Percentiles rank a stretch among this genome's conserved stretches.
Conservation (phyloP, 1,140 invertebrate species). For the Formica exsecta region DNA sequence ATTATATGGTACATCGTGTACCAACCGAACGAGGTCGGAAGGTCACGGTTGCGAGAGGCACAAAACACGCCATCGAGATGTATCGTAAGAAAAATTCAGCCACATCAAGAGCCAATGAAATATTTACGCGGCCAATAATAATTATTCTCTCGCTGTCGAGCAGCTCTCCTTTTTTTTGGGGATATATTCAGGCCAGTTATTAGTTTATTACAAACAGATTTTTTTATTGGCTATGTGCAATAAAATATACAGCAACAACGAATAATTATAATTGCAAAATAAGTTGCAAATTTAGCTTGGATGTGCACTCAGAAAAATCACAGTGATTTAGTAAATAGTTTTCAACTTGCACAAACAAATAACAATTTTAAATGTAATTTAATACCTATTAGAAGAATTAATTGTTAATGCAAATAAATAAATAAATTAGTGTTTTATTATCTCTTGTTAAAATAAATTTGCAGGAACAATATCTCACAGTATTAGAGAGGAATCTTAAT, state of each 20-base stretch:
- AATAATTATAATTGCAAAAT: neutral
- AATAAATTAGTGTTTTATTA: too few relatives aligned
- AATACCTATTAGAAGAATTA: too few relatives aligned
- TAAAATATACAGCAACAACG: neutral
- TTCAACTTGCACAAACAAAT: too few relatives aligned
- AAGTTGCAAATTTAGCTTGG: neutral
- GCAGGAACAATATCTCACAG: too few relatives aligned
- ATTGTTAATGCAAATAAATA: too few relatives aligned
- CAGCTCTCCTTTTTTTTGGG: neutral
- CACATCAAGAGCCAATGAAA: slow-evolving; percentile 44
- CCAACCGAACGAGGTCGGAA: slow-evolving; percentile 70
- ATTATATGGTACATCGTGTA: slow-evolving; percentile 78
- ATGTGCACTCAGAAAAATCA: neutral
- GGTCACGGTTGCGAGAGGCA: slow-evolving; percentile 74
- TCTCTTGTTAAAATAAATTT: too few relatives aligned
- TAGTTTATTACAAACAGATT: slow-evolving; percentile 10
- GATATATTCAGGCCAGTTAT: slow-evolving; percentile 3
- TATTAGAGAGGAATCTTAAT: too few relatives aligned
- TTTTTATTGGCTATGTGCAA: neutral
- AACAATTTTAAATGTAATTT: too few relatives aligned
- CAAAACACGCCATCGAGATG: slow-evolving; percentile 73
- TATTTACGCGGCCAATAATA: slow-evolving; percentile 50
- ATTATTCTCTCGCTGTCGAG: slow-evolving; percentile 21
- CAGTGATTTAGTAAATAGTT: neutral
- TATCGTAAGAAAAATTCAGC: slow-evolving; percentile 71